Percentiles rank a stretch among this genome's conserved stretches.
Conservation (phyloP, 2,888 invertebrate genomes). For the Eurytoma californica region DNA sequence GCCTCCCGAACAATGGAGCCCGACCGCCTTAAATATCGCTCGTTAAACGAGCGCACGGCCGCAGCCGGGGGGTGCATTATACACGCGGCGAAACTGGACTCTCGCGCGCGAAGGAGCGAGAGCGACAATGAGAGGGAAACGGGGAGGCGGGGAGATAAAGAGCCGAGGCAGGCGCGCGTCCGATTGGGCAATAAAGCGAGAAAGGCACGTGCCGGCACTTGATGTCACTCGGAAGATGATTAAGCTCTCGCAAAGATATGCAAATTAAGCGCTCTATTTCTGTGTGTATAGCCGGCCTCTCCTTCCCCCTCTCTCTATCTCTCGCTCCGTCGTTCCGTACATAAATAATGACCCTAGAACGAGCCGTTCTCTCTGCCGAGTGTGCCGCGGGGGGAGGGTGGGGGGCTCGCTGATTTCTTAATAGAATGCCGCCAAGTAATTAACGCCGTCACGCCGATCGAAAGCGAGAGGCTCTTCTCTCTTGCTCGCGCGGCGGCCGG, state of each 20-base stretch:
- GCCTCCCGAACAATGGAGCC: slow-evolving; percentile 37
- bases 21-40: slow-evolving; percentile 39
- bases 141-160: slow-evolving; percentile 11
- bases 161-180: slow-evolving; percentile 29
- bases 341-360: slow-evolving; percentile 57
- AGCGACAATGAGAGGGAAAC: slow-evolving; percentile 22
- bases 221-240: slow-evolving; percentile 58
- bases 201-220: slow-evolving; percentile 58
- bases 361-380: slow-evolving; percentile 41
- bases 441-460: slow-evolving; percentile 57
- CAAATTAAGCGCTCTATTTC: slow-evolving; percentile 58
- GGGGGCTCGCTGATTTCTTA: slow-evolving; percentile 54
- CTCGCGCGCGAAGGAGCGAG: background rate
- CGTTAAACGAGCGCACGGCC: slow-evolving; percentile 34
- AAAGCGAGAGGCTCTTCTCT: slow-evolving; percentile 38
- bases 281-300: slow-evolving; percentile 24
- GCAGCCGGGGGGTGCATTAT: slow-evolving; percentile 12
- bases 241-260: slow-evolving; percentile 58
- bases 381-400: background rate
- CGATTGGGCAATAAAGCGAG: slow-evolving; percentile 57
- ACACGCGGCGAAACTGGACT: slow-evolving; percentile 17
- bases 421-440: slow-evolving; percentile 57
- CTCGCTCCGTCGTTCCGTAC: slow-evolving; percentile 27
- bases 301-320: background rate
- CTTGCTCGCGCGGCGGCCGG: slow-evolving; percentile 31